Conservation (phyloP, 2,797 vertebrate species). For the Bufotes viridis region DNA sequence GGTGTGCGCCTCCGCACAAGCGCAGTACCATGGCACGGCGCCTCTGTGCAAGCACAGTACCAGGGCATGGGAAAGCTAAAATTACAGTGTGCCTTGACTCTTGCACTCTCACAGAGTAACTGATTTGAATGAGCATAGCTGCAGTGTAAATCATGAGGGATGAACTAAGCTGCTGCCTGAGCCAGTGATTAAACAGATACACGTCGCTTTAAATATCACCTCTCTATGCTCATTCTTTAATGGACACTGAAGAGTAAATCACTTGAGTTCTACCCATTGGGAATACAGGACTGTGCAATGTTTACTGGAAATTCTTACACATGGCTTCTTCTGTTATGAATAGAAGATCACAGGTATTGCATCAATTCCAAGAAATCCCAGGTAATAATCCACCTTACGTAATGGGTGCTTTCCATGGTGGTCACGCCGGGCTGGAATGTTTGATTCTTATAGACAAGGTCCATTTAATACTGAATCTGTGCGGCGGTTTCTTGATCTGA, state of each 20-base stretch:
- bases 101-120: too few species aligned
- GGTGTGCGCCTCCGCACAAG: too few species aligned
- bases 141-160: not conserved
- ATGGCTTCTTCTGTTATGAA: not conserved
- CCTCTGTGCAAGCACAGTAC: too few species aligned
- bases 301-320: not conserved
- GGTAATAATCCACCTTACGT: not conserved
- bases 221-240: not conserved
- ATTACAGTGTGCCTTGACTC: too few species aligned
- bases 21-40: too few species aligned
- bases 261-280: not conserved
- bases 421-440: not conserved
- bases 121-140: too few species aligned
- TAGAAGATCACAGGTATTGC: not conserved
- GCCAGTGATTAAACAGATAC: not conserved
- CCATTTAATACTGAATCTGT: slow-evolving; percentile 37
- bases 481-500: slow-evolving; percentile 20
- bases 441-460: slow-evolving; percentile 26
- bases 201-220: not conserved
- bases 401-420: not conserved
- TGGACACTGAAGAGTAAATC: not conserved
- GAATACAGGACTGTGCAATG: not conserved
- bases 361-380: not conserved
- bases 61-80: too few species aligned
- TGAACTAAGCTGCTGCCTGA: not conserved